Evolutionary conservation across 2,888 invertebrate species (phyloP), one percentile per base, ranked within the genome.

Genomic region (Pinctada fucata): DNA sequence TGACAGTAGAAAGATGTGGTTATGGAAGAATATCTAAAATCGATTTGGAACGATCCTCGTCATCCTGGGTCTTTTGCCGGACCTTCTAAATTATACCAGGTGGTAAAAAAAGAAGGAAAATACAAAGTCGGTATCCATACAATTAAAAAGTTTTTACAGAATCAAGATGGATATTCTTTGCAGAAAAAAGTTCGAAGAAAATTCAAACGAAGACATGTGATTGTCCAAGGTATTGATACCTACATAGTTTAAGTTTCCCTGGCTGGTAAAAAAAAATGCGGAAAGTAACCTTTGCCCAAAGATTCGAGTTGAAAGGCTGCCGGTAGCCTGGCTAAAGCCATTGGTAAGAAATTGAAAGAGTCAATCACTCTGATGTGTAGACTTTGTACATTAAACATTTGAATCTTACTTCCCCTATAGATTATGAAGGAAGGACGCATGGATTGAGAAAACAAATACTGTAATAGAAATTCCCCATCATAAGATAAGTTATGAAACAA

Each of bases 211-310:
- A 73, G 51, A 16, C 72, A 67, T 8, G 65, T 74, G 4, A 51
- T 78, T 3, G 69, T 74, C 47, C n/a, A 8, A 31, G 31, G 31
- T 31, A 31, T 31, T 31, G 31, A 31, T 31, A 31, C 84, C 84
- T 31, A 69, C 51, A 68, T 85, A 85, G 63, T 69, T 49, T 77
- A 81, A 81, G 66, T 85, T 79, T 58, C 76, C 80, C 3, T 16
- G 52, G 0, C 50, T 74, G 74, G 81, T 82, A 50, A 82, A 84
- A 31, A 31, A 49, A 69, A 77, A 67, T 85, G 81, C 10, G 84
- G 84, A 69, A 85, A 84, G 65, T 82, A 84, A n/a, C 84, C 83
- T 45, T 82, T 85, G 8, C 71, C 72, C 72, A 81, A 64, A 45
- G 78, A 81, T 3, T 69, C 64, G n/a, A 82, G 74, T n/a, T 66